A percentile compares a stretch with the other conserved stretches of the same genome.
Evolutionary conservation across 1,140 invertebrate genomes (phyloP).

Genomic region (Phenacoccus solenopsis): DNA sequence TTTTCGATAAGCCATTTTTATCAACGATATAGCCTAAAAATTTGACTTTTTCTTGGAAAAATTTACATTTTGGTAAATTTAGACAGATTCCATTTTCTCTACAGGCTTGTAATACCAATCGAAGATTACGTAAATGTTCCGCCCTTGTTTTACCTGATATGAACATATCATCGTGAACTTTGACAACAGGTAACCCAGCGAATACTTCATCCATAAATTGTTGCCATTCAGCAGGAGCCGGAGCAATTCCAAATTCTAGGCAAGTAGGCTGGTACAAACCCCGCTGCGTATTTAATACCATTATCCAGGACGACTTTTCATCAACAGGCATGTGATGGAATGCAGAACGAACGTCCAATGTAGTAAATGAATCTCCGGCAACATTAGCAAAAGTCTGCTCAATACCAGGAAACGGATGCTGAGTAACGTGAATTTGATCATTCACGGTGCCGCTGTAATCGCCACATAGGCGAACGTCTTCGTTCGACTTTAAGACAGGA

Average conservation of each 20-base stretch:
- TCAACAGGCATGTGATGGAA: conserved; percentile 31
- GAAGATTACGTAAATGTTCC: conserved; percentile 5
- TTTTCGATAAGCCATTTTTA: conserved; percentile 30
- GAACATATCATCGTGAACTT: conserved; percentile 29
- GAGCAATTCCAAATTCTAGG: background rate
- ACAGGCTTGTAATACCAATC: background rate
- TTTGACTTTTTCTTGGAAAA: conserved; percentile 30
- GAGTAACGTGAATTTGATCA: conserved; percentile 27
- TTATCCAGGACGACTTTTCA: conserved; percentile 26
- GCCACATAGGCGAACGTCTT: conserved; percentile 34
- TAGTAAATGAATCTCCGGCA: conserved; percentile 29
- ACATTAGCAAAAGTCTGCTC: conserved; percentile 32
- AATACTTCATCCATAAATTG: conserved; percentile 36
- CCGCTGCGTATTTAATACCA: conserved; percentile 25
- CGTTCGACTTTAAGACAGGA: conserved; percentile 35
- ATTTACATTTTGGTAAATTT: conserved; percentile 32
- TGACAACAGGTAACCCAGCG: conserved; percentile 25
- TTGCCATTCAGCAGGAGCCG: conserved; percentile 21
- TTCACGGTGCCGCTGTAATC: conserved; percentile 39
- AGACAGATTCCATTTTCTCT: conserved; percentile 22
- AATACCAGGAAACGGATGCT: conserved; percentile 31
- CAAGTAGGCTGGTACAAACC: background rate
- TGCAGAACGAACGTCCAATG: conserved; percentile 30
- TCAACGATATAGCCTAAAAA: too few relatives aligned
- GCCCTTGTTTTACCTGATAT: conserved; percentile 24